Base-by-base conservation (phyloP, 2,113 vertebrate genomes). In the Podilymbus podiceps region DNA sequence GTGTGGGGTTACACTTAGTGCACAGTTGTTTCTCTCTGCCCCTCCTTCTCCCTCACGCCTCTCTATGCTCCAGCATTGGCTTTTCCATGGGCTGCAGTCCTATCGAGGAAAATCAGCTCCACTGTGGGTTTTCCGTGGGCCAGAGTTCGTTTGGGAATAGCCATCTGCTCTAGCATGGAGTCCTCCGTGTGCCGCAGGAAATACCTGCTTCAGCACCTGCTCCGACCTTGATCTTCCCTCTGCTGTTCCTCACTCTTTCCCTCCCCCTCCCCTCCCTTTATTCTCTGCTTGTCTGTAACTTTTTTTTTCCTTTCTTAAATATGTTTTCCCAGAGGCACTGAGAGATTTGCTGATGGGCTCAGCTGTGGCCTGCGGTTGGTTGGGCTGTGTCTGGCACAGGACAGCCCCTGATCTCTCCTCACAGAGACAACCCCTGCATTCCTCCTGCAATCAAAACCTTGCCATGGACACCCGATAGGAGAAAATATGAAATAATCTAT, bases 241-340 rank as follows among this genome's bases (percentile, higher is more conserved):
- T 50, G 12, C 15, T 55, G n/a, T 50, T 56, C 28, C 12, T 46
- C 18, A 20, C 14, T 33, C 3, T 19, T 13, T 40, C 49, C 23
- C n/a, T 40, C 19, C 21, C 25, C n/a, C n/a, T n/a, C n/a, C n/a
- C n/a, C n/a, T n/a, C n/a, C n/a, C n/a, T 27, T 52, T 52, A 19
- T 8, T 8, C 16, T 78, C 62, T 47, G 15, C 53, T 74, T n/a
- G 6, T 35, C 8, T 6, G 2, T 68, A 8, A 14, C n/a, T 46
- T 58, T 52, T 35, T 78, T 50, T 17, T 30, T 28, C 15, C 31
- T 58, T 79, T 50, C 63, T 55, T 53, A 76, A 47, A 55, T 9
- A 40, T 1, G 0, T 55, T 79, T 79, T 71, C 40, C n/a, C 28
- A 63, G n/a, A 56, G 12, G 3, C 15, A 46, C 15, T 4, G 0